Percentiles rank a stretch among this genome's conserved stretches.
Conservation (phyloP, 2,113 vertebrate genomes). For the Syngnathoides biaculeatus region DNA sequence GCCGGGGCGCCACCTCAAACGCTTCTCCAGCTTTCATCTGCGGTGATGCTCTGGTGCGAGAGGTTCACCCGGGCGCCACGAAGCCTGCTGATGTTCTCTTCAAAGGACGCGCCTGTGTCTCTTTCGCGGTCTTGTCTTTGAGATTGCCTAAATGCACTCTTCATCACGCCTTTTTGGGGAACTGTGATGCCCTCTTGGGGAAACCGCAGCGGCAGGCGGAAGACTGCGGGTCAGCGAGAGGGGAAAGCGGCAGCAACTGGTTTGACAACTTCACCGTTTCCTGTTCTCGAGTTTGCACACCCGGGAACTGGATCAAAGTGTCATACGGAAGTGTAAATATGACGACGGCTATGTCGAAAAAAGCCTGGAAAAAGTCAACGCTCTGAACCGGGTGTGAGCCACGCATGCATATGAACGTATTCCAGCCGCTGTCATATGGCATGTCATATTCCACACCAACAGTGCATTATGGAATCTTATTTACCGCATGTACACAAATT, state of each 20-base stretch:
- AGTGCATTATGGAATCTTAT: too few relatives aligned
- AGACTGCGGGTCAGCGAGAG: slow-evolving; percentile 38
- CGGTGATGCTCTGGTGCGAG: slow-evolving; percentile 42
- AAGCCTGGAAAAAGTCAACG: slow-evolving; percentile 2
- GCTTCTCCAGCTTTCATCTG: slow-evolving; percentile 68
- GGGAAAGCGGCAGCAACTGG: slow-evolving; percentile 20
- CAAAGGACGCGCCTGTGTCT: slow-evolving; percentile 47
- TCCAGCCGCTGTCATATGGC: not conserved
- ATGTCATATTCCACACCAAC: not conserved
- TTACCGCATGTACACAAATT: too few relatives aligned
- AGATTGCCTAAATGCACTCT: slow-evolving; percentile 24
- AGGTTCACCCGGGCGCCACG: slow-evolving; percentile 41
- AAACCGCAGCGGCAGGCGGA: slow-evolving; percentile 19
- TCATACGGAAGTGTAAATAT: slow-evolving; percentile 20
- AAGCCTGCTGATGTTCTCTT: slow-evolving; percentile 54
- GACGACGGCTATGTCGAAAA: slow-evolving; percentile 20
- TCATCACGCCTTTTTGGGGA: slow-evolving; percentile 14
- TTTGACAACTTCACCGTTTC: slow-evolving; percentile 19
- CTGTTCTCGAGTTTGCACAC: slow-evolving; percentile 29
- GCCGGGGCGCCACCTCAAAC: slow-evolving; percentile 61
- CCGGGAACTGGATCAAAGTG: slow-evolving; percentile 9
- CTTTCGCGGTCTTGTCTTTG: slow-evolving; percentile 21
- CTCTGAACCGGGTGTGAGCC: not conserved
- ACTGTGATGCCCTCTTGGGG: slow-evolving; percentile 13
- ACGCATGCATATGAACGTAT: not conserved